A percentile compares a stretch with the other conserved stretches of the same genome.
These are phyloP conservation scores for Hemibagrus wyckioides DNA, from an alignment of 2,113 vertebrate species.

Conservation along the genomic window DNA sequence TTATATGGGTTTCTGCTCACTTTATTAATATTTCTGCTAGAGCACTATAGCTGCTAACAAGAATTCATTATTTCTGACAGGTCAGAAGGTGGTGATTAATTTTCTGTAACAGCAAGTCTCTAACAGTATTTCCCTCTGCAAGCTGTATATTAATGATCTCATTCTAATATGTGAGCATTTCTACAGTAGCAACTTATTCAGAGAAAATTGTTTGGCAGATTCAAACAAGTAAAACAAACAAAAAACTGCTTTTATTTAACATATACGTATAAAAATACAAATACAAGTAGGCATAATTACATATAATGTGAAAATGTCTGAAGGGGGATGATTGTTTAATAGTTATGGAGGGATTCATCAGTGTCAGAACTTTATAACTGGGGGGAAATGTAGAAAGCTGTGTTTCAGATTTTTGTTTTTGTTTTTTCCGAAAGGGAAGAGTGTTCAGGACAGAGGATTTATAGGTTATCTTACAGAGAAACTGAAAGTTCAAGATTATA, in stretches of 20 bases:
- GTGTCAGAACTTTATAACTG: neutral
- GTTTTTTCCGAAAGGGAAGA: too few relatives aligned
- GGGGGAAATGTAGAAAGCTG: neutral
- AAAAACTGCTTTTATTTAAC: neutral
- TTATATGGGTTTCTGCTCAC: constrained; percentile 5
- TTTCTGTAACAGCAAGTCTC: neutral
- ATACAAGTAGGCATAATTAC: too few relatives aligned
- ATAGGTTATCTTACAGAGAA: too few relatives aligned
- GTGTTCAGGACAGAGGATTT: neutral
- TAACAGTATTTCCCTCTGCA: neutral
- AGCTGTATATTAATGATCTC: neutral
- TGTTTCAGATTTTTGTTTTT: too few relatives aligned
- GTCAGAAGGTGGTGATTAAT: neutral
- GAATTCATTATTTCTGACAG: neutral
- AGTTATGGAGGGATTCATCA: neutral
- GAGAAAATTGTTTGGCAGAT: neutral
- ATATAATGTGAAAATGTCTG: neutral
- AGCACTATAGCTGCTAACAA: neutral
- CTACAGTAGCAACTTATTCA: neutral
- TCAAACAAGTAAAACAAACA: neutral
- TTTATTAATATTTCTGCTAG: constrained; percentile 59
- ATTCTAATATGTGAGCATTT: neutral
- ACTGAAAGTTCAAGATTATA: neutral
- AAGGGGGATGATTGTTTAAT: neutral
- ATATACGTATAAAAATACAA: neutral